These are phyloP conservation scores for Penelope pileata DNA, from an alignment of 2,113 vertebrate genomes.

Conservation along the genomic window DNA sequence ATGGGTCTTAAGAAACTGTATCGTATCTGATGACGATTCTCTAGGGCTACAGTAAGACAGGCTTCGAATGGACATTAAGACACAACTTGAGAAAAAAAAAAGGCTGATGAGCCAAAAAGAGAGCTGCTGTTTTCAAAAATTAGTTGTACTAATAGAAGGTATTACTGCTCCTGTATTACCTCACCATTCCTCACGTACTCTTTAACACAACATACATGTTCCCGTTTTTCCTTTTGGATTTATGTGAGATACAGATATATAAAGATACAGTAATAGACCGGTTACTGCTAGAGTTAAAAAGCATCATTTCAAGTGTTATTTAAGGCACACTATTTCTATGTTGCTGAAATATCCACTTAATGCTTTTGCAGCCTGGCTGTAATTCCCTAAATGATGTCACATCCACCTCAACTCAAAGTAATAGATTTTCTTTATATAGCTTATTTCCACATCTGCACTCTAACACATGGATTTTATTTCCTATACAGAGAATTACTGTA, in stretches of 20 bases:
- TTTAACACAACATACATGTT: background rate
- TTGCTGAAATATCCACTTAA: background rate
- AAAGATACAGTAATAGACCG: background rate
- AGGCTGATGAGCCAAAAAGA: background rate
- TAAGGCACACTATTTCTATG: background rate
- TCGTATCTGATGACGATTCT: fast-evolving
- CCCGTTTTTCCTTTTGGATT: background rate
- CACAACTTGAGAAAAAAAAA: background rate
- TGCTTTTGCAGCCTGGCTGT: background rate
- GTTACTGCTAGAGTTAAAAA: background rate
- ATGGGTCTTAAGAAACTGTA: background rate
- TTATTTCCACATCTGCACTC: conserved; percentile 13
- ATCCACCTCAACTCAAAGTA: background rate
- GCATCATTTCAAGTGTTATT: background rate
- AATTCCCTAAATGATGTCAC: background rate
- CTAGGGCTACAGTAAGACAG: background rate
- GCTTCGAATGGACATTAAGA: background rate
- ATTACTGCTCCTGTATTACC: background rate
- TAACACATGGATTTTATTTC: background rate
- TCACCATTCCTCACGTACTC: background rate
- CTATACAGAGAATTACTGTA: background rate
- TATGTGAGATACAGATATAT: background rate
- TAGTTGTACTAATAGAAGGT: background rate
- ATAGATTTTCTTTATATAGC: background rate
- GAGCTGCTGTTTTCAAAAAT: background rate